Conservation (phyloP, 2,888 invertebrate genomes). For the Sthenelais limicola region DNA sequence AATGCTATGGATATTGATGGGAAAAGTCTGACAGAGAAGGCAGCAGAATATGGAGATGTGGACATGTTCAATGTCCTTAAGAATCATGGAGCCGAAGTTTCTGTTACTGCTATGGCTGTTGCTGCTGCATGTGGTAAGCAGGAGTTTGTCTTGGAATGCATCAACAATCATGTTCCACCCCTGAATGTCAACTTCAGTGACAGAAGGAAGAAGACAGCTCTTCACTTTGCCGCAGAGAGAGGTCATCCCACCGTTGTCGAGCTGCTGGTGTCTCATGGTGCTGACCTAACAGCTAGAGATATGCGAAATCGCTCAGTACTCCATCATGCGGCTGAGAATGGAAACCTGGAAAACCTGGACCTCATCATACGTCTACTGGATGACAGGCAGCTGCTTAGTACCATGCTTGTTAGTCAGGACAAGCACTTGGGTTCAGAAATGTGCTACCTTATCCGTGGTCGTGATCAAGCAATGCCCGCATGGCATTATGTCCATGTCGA, state of each 20-base stretch:
- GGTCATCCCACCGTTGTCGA: constrained; percentile 27
- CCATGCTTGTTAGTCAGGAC: background rate
- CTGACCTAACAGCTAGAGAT: background rate
- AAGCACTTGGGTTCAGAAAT: constrained; percentile 11
- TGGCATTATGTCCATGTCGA: constrained; percentile 35
- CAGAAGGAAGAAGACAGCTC: constrained; percentile 14
- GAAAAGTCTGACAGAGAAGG: constrained; percentile 18
- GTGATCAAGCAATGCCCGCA: constrained; percentile 35
- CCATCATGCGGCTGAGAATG: constrained; percentile 24
- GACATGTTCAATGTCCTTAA: constrained; percentile 11
- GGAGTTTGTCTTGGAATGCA: constrained; percentile 8
- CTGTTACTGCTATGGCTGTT: constrained; percentile 2
- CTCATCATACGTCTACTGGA: background rate
- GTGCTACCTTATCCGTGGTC: constrained; percentile 27
- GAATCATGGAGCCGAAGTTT: background rate
- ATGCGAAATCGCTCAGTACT: constrained; percentile 21
- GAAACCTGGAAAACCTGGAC: constrained; percentile 2
- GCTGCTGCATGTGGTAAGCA: constrained; percentile 1
- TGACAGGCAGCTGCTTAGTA: background rate
- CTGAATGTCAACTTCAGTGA: constrained; percentile 17
- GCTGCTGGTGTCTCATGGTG: constrained; percentile 14
- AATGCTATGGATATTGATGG: background rate
- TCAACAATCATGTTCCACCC: background rate
- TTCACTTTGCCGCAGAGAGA: constrained; percentile 27
- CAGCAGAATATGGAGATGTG: constrained; percentile 15